Evolutionary conservation across 2,888 invertebrate species (phyloP).

Genomic region (Nasonovia ribisnigri): DNA sequence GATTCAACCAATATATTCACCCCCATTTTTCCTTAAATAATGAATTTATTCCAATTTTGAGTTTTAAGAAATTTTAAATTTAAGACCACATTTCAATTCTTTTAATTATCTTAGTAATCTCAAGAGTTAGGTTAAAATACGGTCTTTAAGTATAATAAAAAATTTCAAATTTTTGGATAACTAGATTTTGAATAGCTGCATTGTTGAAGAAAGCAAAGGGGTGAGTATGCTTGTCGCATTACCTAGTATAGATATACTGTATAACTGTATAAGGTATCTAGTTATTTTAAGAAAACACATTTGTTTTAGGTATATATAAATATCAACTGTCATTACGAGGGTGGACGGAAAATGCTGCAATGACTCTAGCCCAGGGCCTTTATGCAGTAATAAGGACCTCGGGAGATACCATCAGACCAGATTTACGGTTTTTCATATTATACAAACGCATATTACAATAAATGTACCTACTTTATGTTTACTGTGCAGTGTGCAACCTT

Average conservation of each 20-base stretch:
- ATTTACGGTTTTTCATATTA: not conserved
- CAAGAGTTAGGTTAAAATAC: too few relatives aligned
- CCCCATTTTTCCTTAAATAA: too few relatives aligned
- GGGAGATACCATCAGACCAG: not conserved
- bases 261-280: not conserved
- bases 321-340: not conserved
- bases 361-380: not conserved
- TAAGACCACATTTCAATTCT: too few relatives aligned
- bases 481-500: not conserved
- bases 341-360: not conserved
- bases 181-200: too few relatives aligned
- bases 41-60: too few relatives aligned
- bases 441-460: not conserved
- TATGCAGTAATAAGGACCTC: not conserved
- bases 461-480: not conserved
- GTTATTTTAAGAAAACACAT: not conserved
- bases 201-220: too few relatives aligned
- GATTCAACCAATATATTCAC: too few relatives aligned
- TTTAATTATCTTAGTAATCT: too few relatives aligned
- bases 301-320: not conserved
- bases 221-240: too few relatives aligned
- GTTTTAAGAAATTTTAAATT: too few relatives aligned
- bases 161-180: too few relatives aligned
- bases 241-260: not conserved
- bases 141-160: too few relatives aligned